Conservation (phyloP, 2,888 invertebrate genomes). For the Pyralis farinalis region DNA sequence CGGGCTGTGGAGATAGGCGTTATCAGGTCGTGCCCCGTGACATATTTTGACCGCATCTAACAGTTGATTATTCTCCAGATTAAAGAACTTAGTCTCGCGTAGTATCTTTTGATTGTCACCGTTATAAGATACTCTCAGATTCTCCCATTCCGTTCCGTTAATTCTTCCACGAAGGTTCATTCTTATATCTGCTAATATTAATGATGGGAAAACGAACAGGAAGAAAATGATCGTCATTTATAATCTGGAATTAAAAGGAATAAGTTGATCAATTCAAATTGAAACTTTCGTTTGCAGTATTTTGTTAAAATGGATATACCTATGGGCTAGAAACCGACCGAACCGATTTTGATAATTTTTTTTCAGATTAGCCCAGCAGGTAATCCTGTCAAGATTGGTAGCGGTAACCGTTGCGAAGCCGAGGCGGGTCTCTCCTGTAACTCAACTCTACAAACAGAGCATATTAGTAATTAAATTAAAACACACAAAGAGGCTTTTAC, state of each 20-base stretch:
- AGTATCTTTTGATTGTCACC: slow-evolving; percentile 21
- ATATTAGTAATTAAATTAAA: too few species aligned
- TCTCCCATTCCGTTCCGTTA: neutral
- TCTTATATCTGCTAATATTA: neutral
- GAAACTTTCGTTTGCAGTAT: too few species aligned
- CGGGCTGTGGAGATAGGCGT: slow-evolving; percentile 28
- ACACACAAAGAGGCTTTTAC: too few species aligned
- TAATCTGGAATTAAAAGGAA: slow-evolving; percentile 3
- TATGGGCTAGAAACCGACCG: too few species aligned
- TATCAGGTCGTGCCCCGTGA: slow-evolving; percentile 25
- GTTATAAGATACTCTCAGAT: slow-evolving; percentile 3
- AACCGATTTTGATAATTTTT: too few species aligned
- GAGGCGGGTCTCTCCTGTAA: too few species aligned
- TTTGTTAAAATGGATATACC: too few species aligned
- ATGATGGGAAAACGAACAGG: neutral
- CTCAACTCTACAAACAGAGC: too few species aligned
- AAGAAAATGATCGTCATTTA: neutral
- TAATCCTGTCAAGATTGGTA: too few species aligned
- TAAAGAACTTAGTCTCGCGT: slow-evolving; percentile 27
- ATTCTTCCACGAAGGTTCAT: slow-evolving; percentile 11
- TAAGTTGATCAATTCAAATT: too few species aligned
- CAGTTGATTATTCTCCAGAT: slow-evolving; percentile 23
- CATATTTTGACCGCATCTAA: slow-evolving; percentile 19
- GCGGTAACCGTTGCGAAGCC: too few species aligned
- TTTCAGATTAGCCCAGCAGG: too few species aligned